These are phyloP conservation scores for Phyllopteryx taeniolatus DNA, from an alignment of 2,113 vertebrate species.

Conservation along the genomic window DNA sequence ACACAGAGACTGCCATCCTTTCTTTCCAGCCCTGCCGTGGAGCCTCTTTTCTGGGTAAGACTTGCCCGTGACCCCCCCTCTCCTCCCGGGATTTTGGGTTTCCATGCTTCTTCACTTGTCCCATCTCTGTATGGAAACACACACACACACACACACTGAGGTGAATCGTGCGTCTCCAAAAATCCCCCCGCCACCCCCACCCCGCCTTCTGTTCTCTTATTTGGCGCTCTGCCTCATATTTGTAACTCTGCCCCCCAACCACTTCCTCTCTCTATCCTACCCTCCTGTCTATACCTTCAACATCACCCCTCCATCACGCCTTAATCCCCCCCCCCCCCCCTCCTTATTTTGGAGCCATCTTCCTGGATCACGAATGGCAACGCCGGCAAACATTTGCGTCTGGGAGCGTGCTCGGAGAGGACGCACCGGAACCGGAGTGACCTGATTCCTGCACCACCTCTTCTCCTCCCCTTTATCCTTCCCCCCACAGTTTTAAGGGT, in stretches of 20 bases:
- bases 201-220: conserved; percentile 46
- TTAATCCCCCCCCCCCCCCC: conserved; percentile 1
- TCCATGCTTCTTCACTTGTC: neutral
- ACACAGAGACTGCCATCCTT: conserved; percentile 20
- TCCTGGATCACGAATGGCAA: conserved; percentile 68
- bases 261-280: conserved; percentile 11
- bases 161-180: conserved; percentile 24
- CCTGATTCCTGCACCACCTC: conserved; percentile 53
- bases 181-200: conserved; percentile 5
- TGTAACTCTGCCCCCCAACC: conserved; percentile 52
- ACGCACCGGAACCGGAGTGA: conserved; percentile 70
- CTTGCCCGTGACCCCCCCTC: neutral
- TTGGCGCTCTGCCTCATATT: conserved; percentile 59
- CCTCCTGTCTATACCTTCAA: conserved; percentile 15
- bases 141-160: conserved; percentile 17
- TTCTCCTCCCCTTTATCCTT: neutral
- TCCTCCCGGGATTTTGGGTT: neutral
- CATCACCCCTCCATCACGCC: neutral
- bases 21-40: neutral
- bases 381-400: conserved; percentile 65
- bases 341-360: conserved; percentile 38
- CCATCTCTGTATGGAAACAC: conserved; percentile 11
- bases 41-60: neutral
- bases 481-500: conserved; percentile 43
- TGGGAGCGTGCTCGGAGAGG: conserved; percentile 75